Conservation (phyloP, 2,113 vertebrate genomes). For the Okapia johnstoni region DNA sequence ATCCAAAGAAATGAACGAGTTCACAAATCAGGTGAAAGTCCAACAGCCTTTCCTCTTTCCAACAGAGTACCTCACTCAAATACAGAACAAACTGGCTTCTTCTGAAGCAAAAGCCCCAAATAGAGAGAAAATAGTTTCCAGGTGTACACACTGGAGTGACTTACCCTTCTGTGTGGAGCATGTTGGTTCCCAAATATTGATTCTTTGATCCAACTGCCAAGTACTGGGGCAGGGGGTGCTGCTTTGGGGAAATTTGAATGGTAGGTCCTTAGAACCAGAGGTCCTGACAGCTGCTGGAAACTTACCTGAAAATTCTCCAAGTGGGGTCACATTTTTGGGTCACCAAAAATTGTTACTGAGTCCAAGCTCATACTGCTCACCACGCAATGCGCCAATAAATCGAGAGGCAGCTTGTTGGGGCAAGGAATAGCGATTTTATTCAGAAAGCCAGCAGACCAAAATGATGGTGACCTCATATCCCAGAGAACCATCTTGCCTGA, state of each 20-base stretch:
- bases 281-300: background rate
- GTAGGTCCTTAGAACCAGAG: background rate
- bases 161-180: background rate
- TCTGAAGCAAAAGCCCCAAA: background rate
- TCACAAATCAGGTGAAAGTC: background rate
- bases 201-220: background rate
- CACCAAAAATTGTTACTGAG: background rate
- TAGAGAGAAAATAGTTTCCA: background rate
- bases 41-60: background rate
- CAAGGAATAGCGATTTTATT: background rate
- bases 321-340: background rate
- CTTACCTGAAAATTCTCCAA: background rate
- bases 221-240: background rate
- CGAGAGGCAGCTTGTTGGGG: background rate
- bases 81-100: background rate
- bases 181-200: background rate
- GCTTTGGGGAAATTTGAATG: background rate
- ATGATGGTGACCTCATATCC: rapidly evolving
- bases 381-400: background rate
- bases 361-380: background rate
- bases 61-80: background rate
- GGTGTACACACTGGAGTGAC: background rate
- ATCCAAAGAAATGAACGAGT: background rate
- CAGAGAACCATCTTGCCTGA: background rate
- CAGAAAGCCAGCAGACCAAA: background rate